Evolutionary conservation across 2,113 vertebrate species (phyloP), one percentile per base, ranked within the genome.

Genomic region (Cavia porcellus): DNA sequence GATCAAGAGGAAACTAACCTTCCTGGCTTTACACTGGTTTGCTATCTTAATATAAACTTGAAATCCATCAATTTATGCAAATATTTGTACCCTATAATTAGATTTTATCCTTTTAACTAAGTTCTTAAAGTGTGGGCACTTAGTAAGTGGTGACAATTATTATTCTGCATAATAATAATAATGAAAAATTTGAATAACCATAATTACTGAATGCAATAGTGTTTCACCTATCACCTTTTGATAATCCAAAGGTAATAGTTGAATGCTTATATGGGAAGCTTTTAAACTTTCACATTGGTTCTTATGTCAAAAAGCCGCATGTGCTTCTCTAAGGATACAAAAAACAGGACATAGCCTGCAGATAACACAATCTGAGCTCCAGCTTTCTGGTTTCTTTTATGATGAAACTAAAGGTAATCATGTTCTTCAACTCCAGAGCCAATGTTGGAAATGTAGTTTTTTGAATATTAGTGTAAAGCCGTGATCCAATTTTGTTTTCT

Each of bases 111-210:
- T 96, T 94, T 96, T 81, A 97, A 96, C 86, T 64, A 96, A 94
- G 84, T 96, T 93, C 52, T 85, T 95, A 59, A 93, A 96, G 45
- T 97, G 70, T 95, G 74, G 68, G 92, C 89, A 96, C 84, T 95
- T 97, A 95, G 96, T 97, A 97, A 97, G 90, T 96, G 96, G 84
- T 92, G 86, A 95, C 86, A 93, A 79, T 97, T 96, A 96, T 97
- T 97, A 95, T 96, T 96, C 74, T 84, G 79, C 70, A 90, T 94
- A 94, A 96, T 79, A 79, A 50, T 97, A 94, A 95, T 95, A 95
- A 95, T 83, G 47, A 97, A 95, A 96, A 96, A 57, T 93, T 32
- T 95, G 92, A 97, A 95, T 95, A 97, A 94, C 89, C 25, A 11
- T 97, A 96, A 94, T 96, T 96, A 98, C 89, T 88, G 42, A 97